A percentile compares a stretch with the other conserved stretches of the same genome.
phyloP scores from a whole-genome alignment of 2,888 invertebrate genomes.

The Cephus sareptanus region DNA sequence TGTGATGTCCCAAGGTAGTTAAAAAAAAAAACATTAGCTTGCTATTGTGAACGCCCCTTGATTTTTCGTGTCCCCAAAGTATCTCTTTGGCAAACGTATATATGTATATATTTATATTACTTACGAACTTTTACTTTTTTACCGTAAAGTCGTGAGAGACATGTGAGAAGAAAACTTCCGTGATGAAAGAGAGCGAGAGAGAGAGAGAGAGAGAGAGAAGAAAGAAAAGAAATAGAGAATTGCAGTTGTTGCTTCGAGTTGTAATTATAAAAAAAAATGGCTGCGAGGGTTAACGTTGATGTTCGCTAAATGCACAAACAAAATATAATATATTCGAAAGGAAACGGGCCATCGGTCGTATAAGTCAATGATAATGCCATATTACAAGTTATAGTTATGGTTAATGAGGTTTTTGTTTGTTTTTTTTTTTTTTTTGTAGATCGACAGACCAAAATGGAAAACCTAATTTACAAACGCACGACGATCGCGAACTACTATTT shows the following conservation, averaged over 20 bases:
- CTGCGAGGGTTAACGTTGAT: neutral
- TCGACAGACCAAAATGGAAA: neutral
- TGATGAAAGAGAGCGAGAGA: conserved; percentile 10
- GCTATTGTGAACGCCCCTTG: too few relatives aligned
- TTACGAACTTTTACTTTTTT: neutral
- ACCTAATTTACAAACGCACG: neutral
- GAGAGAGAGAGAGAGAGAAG: conserved; percentile 5
- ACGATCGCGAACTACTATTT: neutral
- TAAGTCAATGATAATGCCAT: neutral
- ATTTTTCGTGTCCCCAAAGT: too few relatives aligned
- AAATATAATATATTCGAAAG: neutral
- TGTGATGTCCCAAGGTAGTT: too few relatives aligned
- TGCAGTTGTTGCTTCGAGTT: neutral
- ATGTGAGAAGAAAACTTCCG: conserved; percentile 4
- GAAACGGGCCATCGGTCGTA: neutral
- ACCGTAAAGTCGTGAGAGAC: conserved; percentile 4
- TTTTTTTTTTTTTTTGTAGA: neutral
- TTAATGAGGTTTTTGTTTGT: neutral
- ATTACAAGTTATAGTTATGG: neutral
- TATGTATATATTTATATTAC: conserved; percentile 8
- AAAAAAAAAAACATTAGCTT: too few relatives aligned
- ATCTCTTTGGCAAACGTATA: too few relatives aligned
- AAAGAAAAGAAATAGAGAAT: conserved; percentile 17
- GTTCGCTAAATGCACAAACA: neutral
- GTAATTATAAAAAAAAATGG: conserved; percentile 3